Evolutionary conservation across 2,888 invertebrate genomes (phyloP), one percentile per base, ranked within the genome.

Genomic region (Caenorhabditis drosophilae): DNA sequence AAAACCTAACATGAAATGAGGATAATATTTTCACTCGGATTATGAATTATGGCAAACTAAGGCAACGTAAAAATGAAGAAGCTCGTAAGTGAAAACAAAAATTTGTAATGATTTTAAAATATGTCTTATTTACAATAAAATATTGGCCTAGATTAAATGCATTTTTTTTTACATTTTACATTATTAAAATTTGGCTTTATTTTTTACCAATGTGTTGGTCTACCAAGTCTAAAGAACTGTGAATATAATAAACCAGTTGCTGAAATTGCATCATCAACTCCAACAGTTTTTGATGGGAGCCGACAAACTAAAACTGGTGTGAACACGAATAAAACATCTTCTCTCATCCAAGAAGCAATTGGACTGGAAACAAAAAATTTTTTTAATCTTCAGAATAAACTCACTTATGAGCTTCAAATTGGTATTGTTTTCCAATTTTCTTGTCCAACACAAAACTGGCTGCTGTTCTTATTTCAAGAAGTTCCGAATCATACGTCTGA

Each of bases 271-370:
- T 86, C 86, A 18, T 86, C 86, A n/a, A 86, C 69, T 36, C 86
- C 86, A 11, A 86, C 74, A 11, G 86, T 86, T 70, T 85, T 85
- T 35, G 82, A 66, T 2, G 86, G 86, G 26, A 84, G 70, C 61
- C 83, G 84, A 73, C 86, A 86, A 16, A 86, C 86, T 36, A 86
- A 78, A 6, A 85, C 85, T 2, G 86, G 86, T 50, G 85, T 86
- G 66, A 85, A 85, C 31, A 83, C 83, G 79, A 86, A 86, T 22
- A 85, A 69, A 48, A 83, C 75, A 22, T 84, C 85, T 45, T 82
- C 81, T 18, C 82, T 78, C 67, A 83, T 75, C 84, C 85, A 86
- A 3, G 83, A 81, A 2, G 83, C 76, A n/a, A 85, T 82, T 7
- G 82, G 82, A 49, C 79, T 82, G 67, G 54, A 81, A 73, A 31